phyloP scores from a whole-genome alignment of 2,113 vertebrate species.

The Burhinus oedicnemus region DNA sequence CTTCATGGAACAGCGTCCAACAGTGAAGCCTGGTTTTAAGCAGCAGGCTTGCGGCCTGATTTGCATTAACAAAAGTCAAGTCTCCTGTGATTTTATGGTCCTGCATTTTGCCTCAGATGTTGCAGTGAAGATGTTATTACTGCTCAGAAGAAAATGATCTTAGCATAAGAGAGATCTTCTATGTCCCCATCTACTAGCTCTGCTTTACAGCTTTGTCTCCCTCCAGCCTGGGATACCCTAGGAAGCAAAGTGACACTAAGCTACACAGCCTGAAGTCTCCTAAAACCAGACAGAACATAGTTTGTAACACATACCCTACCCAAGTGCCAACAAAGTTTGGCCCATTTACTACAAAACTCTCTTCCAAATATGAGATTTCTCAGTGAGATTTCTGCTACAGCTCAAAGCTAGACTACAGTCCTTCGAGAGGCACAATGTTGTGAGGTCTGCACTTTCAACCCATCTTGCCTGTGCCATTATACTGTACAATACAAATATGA shows the following conservation, averaged over 20 bases:
- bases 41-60: neutral
- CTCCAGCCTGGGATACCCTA: neutral
- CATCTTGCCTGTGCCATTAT: neutral
- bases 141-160: neutral
- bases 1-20: neutral
- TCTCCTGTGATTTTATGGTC: neutral
- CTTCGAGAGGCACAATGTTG: neutral
- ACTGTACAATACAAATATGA: neutral
- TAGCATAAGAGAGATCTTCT: neutral
- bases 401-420: neutral
- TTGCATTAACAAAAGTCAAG: neutral
- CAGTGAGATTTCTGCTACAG: neutral
- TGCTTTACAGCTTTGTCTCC: neutral
- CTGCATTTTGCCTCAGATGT: neutral
- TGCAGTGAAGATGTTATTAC: neutral
- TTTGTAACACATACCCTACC: neutral
- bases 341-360: neutral
- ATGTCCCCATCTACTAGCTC: neutral
- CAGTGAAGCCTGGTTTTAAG: neutral
- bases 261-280: neutral
- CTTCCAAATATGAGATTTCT: neutral
- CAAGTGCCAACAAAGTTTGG: neutral
- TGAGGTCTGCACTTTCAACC: neutral
- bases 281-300: neutral
- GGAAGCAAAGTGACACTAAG: neutral